Percentiles rank a stretch among this genome's conserved stretches.
Evolutionary conservation across 2,888 invertebrate genomes (phyloP).

Genomic region (Gnatocerus cornutus): DNA sequence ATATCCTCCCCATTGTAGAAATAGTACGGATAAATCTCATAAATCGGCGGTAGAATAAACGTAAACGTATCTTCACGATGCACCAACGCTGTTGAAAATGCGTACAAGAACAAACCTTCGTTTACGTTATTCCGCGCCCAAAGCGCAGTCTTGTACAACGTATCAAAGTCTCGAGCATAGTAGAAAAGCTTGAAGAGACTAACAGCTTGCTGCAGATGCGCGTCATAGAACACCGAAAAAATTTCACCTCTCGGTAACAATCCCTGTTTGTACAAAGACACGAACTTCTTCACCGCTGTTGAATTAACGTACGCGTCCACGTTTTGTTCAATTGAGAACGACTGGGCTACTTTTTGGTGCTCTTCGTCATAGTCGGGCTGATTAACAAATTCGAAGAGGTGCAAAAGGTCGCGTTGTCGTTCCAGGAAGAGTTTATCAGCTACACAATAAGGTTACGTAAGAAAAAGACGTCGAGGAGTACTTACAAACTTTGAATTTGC

Average conservation of each 20-base stretch:
- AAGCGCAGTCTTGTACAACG: conserved; percentile 80
- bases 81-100: conserved; percentile 76
- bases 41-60: conserved; percentile 79
- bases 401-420: conserved; percentile 70
- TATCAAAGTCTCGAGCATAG: conserved; percentile 81
- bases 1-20: conserved; percentile 82
- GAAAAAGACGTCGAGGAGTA: background rate
- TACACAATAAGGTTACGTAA: conserved; percentile 16
- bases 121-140: conserved; percentile 81
- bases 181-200: conserved; percentile 80
- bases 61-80: conserved; percentile 79
- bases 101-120: conserved; percentile 81
- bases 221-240: conserved; percentile 77
- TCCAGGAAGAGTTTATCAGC: conserved; percentile 55
- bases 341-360: conserved; percentile 73
- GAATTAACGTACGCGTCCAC: conserved; percentile 71
- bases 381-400: conserved; percentile 76
- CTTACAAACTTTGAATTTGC: conserved; percentile 41
- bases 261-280: conserved; percentile 73
- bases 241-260: conserved; percentile 76
- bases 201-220: conserved; percentile 77
- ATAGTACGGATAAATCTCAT: conserved; percentile 82
- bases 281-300: conserved; percentile 75
- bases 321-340: conserved; percentile 76
- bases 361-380: conserved; percentile 75